phyloP scores from a whole-genome alignment of 2,888 invertebrate species.

The Taphrorychus bicolor region DNA sequence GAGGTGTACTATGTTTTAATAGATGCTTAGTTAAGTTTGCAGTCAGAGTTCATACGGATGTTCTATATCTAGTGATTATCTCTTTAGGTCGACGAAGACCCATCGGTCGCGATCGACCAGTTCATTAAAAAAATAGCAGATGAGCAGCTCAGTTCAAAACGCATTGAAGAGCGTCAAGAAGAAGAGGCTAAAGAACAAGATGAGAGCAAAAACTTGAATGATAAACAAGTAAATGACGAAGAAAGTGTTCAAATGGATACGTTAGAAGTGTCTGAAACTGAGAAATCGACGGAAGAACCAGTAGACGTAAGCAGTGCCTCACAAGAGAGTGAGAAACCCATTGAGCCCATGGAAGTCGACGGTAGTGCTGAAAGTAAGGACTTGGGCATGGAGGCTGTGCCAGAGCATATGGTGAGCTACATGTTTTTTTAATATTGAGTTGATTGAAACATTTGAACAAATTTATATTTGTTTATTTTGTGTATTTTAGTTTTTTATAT shows the following conservation, averaged over 20 bases:
- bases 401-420: background rate
- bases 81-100: conserved; percentile 36
- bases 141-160: conserved; percentile 41
- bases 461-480: too few species aligned
- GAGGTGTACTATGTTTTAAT: too few species aligned
- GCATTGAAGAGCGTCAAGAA: conserved; percentile 32
- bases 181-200: conserved; percentile 30
- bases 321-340: background rate
- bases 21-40: too few species aligned
- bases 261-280: background rate
- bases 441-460: background rate
- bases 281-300: background rate
- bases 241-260: background rate
- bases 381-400: background rate
- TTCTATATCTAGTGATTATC: background rate
- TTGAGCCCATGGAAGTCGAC: background rate
- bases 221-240: background rate
- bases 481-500: too few species aligned
- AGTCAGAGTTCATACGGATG: too few species aligned
- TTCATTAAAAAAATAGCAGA: conserved; percentile 42
- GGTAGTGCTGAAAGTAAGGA: background rate
- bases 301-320: background rate
- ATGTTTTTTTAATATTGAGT: background rate
- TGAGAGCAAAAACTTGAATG: background rate
- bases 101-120: conserved; percentile 41